Base-by-base conservation (phyloP, 2,113 vertebrate genomes). In the Calidris pugnax region DNA sequence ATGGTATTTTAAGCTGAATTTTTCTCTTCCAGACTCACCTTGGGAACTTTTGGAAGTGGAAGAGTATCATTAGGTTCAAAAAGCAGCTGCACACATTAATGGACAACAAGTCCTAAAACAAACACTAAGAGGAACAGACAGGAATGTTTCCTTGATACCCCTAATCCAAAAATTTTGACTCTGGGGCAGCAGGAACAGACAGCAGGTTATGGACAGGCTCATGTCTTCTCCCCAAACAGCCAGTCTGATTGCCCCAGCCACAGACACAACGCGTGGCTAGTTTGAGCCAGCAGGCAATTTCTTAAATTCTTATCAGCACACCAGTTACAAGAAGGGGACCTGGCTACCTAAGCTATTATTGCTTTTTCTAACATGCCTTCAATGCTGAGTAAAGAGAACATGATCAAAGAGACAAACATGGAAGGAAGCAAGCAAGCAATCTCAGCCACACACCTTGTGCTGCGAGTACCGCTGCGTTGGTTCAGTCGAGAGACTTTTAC, bases 231-330 rank as follows among this genome's bases (percentile, higher is more conserved):
- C 71, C 41, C 41, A 20, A 12, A 50, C 6, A 87, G 66, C 28
- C 6, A 0, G 12, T 43, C 23, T 0, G 0, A 22, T 43, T 45
- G 17, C 9, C 26, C 16, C 43, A 64, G 76, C 41, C 32, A 13
- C 32, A 62, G 28, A 15, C 12, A 71, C 27, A 59, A 69, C 0
- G 2, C 3, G 4, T 0, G 0, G 27, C 35, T 33, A 50, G 35
- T 26, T 48, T 0, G 2, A 68, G 50, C 28, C 51, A 73, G 32
- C 51, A 83, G 66, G 53, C 32, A 73, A 50, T n/a, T 37, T 43
- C 20, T 85, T 85, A 43, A 48, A 53, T 41, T 79, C 48, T 69
- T 80, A 55, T 27, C 63, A 69, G 3, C 30, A 28, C 50, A 50
- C 8, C 35, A 55, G 5, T 30, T 43, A 75, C 19, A 75, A 79